phyloP scores from a whole-genome alignment of 2,797 vertebrate species.

The Anniella stebbinsi region DNA sequence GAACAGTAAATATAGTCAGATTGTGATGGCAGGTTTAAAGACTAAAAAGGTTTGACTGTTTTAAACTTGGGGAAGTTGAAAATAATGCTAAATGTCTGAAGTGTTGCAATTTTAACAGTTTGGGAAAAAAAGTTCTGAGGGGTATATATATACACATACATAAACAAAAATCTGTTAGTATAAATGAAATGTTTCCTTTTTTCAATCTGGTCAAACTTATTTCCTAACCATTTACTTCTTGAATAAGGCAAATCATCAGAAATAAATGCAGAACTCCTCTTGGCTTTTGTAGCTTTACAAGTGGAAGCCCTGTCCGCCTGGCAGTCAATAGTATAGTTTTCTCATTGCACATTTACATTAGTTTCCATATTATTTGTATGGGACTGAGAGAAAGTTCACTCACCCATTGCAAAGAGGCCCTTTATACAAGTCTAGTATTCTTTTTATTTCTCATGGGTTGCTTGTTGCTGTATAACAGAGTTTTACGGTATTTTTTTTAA shows the following conservation, averaged over 20 bases:
- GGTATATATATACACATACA: not conserved
- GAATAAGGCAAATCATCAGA: not conserved
- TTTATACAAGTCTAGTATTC: slow-evolving; percentile 40
- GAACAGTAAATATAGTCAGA: not conserved
- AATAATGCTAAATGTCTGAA: not conserved
- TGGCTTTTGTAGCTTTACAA: not conserved
- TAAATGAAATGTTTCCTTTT: not conserved
- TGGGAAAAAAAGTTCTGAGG: not conserved
- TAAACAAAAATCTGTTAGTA: not conserved
- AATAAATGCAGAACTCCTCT: fast-evolving
- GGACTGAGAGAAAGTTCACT: slow-evolving; percentile 27
- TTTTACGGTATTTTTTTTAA: slow-evolving; percentile 41
- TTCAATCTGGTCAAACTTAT: not conserved
- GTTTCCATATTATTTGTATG: slow-evolving; percentile 51
- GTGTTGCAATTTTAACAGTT: not conserved
- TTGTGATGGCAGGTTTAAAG: not conserved
- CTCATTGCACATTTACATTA: slow-evolving; percentile 46
- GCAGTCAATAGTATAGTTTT: slow-evolving; percentile 37
- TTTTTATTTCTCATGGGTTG: slow-evolving; percentile 28
- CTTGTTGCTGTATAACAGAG: slow-evolving; percentile 25
- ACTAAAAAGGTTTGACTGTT: not conserved
- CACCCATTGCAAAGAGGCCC: slow-evolving; percentile 1
- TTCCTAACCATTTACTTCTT: not conserved
- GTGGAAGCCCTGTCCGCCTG: slow-evolving; percentile 19
- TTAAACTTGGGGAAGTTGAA: not conserved